phyloP scores from a whole-genome alignment of 2,797 vertebrate genomes.

The Myotis myotis region DNA sequence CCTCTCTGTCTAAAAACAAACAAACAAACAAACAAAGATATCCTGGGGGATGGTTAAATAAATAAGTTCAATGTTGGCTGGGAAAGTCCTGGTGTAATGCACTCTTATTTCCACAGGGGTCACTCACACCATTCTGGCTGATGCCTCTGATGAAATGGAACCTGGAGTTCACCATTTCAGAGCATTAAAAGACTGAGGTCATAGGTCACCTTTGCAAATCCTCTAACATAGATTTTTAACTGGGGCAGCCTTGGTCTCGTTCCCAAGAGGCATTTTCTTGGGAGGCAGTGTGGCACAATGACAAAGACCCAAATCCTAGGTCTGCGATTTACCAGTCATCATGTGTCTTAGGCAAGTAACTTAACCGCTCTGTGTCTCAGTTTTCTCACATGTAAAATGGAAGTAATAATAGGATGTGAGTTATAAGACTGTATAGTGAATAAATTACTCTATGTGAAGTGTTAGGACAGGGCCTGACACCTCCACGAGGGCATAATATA shows the following conservation, averaged over 20 bases:
- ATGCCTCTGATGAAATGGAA: fast-evolving
- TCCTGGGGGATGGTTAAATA: background rate
- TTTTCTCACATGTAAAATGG: background rate
- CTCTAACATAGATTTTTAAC: background rate
- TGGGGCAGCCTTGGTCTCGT: background rate
- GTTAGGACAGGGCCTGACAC: background rate
- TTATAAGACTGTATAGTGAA: background rate
- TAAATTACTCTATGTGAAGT: background rate
- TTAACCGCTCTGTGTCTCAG: background rate
- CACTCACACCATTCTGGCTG: background rate
- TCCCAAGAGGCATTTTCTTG: background rate
- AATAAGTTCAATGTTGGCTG: background rate
- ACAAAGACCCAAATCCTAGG: background rate
- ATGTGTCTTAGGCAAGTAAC: background rate
- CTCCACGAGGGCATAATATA: fast-evolving
- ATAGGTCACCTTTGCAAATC: background rate
- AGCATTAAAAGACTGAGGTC: background rate
- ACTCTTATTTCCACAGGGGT: background rate
- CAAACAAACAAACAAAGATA: background rate
- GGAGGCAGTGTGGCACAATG: background rate
- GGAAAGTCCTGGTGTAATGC: background rate
- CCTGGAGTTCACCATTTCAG: background rate
- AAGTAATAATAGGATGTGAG: background rate
- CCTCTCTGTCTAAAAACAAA: background rate
- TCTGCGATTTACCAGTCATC: background rate